Evolutionary conservation across 2,888 invertebrate species (phyloP), one percentile per base, ranked within the genome.

Genomic region (Yponomeuta malinellus): DNA sequence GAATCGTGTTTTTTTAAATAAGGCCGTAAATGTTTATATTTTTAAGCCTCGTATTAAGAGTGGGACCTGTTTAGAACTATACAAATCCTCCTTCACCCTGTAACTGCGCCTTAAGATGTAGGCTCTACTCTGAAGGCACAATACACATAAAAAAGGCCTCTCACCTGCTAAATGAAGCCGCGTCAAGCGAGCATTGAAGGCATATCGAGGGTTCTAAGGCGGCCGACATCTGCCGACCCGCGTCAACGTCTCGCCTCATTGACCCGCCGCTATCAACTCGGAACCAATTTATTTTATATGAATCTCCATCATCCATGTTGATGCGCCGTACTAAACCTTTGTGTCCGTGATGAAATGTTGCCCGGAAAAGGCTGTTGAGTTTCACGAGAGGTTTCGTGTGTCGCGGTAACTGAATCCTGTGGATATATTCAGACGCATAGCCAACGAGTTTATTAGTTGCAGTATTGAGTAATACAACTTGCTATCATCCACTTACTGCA

Each of bases 221-320:
- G n/a, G 23, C 33, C 68, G 48, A 71, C 15, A 69, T 64, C 70
- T 70, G 71, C 68, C 70, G 73, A 91, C 90, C 91, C 90, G 89
- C 86, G 89, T 91, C 90, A 91, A 89, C 77, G 90, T 89, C 89
- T 85, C 81, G 87, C 82, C 88, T 89, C 89, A 91, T 91, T 91
- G 90, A 90, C 88, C 85, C 84, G 77, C 76, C 79, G 81, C 80
- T 87, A 89, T 90, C 88, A 87, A 87, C 86, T 88, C 83, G 79
- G 83, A 86, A 83, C 81, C 87, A 87, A 91, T 90, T 90, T 90
- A 89, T 88, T 89, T 88, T 88, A 87, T 90, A 90, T 88, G 89
- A 89, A 89, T 88, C 87, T 85, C 85, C 83, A 80, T 83, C 65
- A 43, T 43, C 43, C 43, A 63, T 73, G 70, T 70, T 71, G 71